Evolutionary conservation across 2,888 invertebrate genomes (phyloP).

Genomic region (Patella pellucida): DNA sequence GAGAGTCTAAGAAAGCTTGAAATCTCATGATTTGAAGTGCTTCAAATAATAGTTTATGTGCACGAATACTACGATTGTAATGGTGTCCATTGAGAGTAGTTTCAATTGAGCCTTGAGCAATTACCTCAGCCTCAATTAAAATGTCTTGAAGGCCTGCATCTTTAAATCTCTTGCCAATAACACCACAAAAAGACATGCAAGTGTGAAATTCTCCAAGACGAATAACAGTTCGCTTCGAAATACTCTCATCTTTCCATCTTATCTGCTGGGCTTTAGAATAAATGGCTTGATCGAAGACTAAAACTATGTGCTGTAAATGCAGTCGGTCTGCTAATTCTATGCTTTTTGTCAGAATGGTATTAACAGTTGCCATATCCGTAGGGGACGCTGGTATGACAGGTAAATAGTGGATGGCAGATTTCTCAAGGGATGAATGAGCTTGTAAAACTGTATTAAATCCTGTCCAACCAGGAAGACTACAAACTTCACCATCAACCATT

Average conservation of each 20-base stretch:
- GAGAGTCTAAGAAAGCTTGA: too few species aligned
- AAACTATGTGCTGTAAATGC: too few species aligned
- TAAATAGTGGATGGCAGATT: too few species aligned
- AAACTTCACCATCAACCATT: too few species aligned
- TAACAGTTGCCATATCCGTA: too few species aligned
- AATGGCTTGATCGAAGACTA: neutral
- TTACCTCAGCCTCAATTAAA: neutral
- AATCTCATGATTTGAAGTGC: neutral
- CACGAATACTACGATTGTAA: neutral
- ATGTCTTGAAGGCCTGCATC: neutral
- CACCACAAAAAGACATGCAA: neutral
- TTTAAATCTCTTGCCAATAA: constrained; percentile 1
- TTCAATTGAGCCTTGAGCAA: neutral
- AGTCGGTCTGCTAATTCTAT: too few species aligned
- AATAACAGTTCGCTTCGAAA: too few species aligned
- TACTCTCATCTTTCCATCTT: too few species aligned
- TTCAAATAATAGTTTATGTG: neutral
- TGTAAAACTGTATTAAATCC: too few species aligned
- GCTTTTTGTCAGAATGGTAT: too few species aligned
- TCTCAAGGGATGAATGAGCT: neutral
- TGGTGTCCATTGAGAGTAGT: neutral
- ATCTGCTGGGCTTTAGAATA: neutral
- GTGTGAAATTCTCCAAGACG: neutral
- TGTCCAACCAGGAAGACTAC: too few species aligned
- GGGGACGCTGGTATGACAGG: neutral